phyloP scores from a whole-genome alignment of 1,140 invertebrate species.

The Drosophila punjabiensis region DNA sequence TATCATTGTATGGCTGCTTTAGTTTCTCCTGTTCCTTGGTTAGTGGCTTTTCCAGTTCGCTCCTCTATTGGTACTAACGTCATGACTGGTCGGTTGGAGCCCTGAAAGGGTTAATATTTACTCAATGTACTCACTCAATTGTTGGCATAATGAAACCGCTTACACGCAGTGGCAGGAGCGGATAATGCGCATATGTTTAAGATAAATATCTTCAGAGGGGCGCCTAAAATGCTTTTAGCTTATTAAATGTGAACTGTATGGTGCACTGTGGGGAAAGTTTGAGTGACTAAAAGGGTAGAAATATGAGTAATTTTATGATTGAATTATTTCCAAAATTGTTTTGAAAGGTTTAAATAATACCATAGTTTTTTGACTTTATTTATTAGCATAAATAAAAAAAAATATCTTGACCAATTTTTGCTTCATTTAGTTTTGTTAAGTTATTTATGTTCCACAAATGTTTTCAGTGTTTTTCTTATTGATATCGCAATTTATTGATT shows the following conservation, averaged over 20 bases:
- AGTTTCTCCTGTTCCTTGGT: neutral
- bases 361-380: neutral
- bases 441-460: neutral
- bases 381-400: neutral
- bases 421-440: too few species aligned
- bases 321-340: too few species aligned
- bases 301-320: neutral
- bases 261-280: conserved; percentile 45
- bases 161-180: conserved; percentile 40
- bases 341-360: too few species aligned
- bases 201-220: conserved; percentile 75
- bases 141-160: conserved; percentile 63
- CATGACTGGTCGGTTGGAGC: conserved; percentile 5
- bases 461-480: neutral
- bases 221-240: conserved; percentile 74
- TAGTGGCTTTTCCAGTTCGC: conserved; percentile 32
- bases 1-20: conserved; percentile 54
- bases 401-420: neutral
- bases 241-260: conserved; percentile 63
- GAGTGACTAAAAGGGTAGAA: neutral
- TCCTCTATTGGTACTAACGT: conserved; percentile 33
- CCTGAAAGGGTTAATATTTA: conserved; percentile 44
- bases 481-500: conserved; percentile 27
- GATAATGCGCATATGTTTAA: conserved; percentile 74
- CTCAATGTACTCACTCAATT: conserved; percentile 36